Evolutionary conservation across 2,888 invertebrate genomes (phyloP).

Genomic region (Pristionchus maxplancki): DNA sequence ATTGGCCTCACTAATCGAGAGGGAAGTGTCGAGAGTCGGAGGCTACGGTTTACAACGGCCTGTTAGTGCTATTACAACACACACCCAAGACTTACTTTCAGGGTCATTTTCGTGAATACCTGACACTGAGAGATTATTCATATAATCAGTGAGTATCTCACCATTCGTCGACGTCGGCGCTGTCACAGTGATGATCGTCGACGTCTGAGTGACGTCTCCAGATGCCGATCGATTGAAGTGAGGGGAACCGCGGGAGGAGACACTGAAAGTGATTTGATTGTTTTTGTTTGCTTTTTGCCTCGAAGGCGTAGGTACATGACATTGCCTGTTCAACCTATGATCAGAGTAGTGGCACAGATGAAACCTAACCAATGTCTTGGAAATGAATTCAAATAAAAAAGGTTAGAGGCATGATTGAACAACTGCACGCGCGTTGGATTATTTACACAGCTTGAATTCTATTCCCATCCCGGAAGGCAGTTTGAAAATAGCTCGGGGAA

Average conservation of each 20-base stretch:
- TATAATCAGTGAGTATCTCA: no score
- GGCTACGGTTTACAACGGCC: no score
- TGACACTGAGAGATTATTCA: no score
- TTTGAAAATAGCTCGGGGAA: background rate
- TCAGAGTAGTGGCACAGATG: background rate
- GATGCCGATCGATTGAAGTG: conserved; percentile 33
- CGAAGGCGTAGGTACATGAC: no score
- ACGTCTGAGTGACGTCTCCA: background rate
- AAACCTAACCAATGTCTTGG: background rate
- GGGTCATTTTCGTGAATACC: no score
- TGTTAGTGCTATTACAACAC: no score
- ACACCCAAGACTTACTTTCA: no score
- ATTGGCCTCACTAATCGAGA: background rate
- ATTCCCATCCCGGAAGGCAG: background rate
- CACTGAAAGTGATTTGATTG: background rate
- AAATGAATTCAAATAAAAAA: background rate
- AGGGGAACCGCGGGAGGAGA: conserved; percentile 44
- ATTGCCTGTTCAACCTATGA: no score
- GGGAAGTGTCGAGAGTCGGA: background rate
- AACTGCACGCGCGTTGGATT: background rate
- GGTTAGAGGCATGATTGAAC: background rate
- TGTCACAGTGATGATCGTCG: background rate
- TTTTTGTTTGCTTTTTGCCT: no score
- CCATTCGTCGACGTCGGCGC: background rate
- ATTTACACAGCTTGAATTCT: background rate